Base-by-base conservation (phyloP, 2,888 invertebrate species). In the Serrognathus titanus region DNA sequence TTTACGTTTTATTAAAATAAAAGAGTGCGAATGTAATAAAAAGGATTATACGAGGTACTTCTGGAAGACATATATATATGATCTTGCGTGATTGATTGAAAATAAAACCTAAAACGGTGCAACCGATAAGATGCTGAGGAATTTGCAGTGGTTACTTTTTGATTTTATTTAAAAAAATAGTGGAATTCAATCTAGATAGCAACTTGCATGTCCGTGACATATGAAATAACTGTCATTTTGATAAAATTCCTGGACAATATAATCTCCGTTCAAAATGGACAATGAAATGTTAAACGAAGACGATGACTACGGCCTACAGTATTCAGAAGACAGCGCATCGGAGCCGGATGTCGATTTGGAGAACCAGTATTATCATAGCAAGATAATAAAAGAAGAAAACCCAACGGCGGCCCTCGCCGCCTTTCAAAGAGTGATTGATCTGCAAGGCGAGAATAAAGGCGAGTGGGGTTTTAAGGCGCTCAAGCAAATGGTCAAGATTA, bases 391-490 rank as follows among this genome's bases (percentile, higher is more conserved):
- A 75, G 97, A 98, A 77, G 95, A 95, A 78, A 92, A 96, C 73
- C 94, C 96, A 0, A 84, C 87, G 68, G 88, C 86, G 4, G 97
- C 98, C 0, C 79, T 99, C 53, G 84, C 88, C 59, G 95, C 94
- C 67, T 99, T 99, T 78, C 91, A 92, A 73, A 90, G 93, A 78
- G 98, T 99, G n/a, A 79, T 99, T 63, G 97, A 98, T 70, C 80
- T 99, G 58, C 98, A 99, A 79, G 94, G 92, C 11, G 94, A 93
- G 0, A 95, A 94, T 63, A 97, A 97, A 77, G 97, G 98, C 51
- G 97, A 99, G 81, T 99, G 99, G 98, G 99, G 99, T 0, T 99
- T 99, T 76, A 99, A 98, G 77, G 98, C 99, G 0, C 83, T 99
- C 20, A 99, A 99, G 76, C 99, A 99, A 78, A 97, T 99, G 94